These are phyloP conservation scores for Lithosia quadra DNA, from an alignment of 2,888 invertebrate species.

Conservation along the genomic window DNA sequence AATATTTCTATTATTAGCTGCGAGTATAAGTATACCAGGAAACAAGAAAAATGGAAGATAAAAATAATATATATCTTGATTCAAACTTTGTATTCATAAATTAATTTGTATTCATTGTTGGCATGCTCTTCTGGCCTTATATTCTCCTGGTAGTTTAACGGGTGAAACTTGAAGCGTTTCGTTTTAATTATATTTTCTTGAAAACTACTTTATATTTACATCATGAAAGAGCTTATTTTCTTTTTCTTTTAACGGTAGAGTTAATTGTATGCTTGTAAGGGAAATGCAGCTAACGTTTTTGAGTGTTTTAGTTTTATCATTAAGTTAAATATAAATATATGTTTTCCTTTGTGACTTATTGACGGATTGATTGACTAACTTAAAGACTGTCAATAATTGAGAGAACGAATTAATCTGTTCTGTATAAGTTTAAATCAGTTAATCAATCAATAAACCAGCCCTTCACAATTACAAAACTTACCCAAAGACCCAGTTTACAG, in stretches of 20 bases:
- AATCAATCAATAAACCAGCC: background rate
- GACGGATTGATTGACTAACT: no score
- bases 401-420: background rate
- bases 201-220: conserved; percentile 36
- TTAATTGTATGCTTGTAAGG: conserved; percentile 8
- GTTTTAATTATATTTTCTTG: conserved; percentile 48
- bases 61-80: conserved; percentile 41
- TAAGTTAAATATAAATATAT: background rate
- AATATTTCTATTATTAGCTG: conserved; percentile 27
- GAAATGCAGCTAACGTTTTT: background rate
- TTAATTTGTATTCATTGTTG: conserved; percentile 52
- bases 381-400: background rate
- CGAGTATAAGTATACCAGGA: conserved; percentile 12
- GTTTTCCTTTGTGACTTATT: background rate
- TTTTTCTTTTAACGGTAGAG: conserved; percentile 17
- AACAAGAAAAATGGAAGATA: conserved; percentile 29
- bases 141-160: conserved; percentile 37
- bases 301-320: background rate
- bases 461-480: conserved; percentile 3
- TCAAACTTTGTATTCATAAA: conserved; percentile 44
- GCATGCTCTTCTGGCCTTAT: conserved; percentile 24
- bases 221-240: conserved; percentile 7
- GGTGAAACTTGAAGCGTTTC: conserved; percentile 40
- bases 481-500: background rate
- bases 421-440: background rate